Evolutionary conservation across 2,888 invertebrate genomes (phyloP).

Genomic region (Lobophora halterata): DNA sequence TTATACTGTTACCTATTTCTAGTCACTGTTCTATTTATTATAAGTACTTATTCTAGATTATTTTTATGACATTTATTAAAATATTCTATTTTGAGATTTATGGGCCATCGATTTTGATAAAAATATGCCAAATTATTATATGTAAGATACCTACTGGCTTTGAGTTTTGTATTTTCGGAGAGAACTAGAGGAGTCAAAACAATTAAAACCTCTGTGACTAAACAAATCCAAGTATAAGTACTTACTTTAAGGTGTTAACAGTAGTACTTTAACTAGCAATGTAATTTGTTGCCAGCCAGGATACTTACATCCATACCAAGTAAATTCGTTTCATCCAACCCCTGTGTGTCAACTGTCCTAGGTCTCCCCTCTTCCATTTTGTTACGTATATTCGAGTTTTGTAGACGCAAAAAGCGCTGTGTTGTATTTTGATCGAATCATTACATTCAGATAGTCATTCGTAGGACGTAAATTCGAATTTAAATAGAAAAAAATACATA

Average conservation of each 20-base stretch:
- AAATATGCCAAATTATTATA: conserved; percentile 59
- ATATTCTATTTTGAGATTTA: conserved; percentile 52
- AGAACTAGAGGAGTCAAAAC: no score
- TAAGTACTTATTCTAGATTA: conserved; percentile 49
- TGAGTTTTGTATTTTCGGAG: no score
- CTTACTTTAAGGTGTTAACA: no score
- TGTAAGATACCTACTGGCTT: conserved; percentile 41
- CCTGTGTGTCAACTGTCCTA: no score
- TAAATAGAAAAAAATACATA: no score
- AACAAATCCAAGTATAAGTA: no score
- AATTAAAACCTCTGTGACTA: no score
- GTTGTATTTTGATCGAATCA: conserved; percentile 39
- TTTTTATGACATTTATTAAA: conserved; percentile 53
- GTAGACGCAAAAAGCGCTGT: conserved; percentile 17
- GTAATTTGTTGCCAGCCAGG: no score
- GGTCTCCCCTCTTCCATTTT: no score
- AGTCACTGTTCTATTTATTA: conserved; percentile 32
- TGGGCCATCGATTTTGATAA: conserved; percentile 58
- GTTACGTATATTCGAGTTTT: conserved; percentile 6
- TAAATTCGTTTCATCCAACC: no score
- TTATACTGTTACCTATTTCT: conserved; percentile 51
- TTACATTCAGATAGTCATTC: conserved; percentile 34
- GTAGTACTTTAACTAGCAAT: no score
- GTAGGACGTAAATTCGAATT: conserved; percentile 39
- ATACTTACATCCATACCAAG: no score